Evolutionary conservation across 2,797 vertebrate genomes (phyloP), one percentile per base, ranked within the genome.

Genomic region (Sardinella longiceps): DNA sequence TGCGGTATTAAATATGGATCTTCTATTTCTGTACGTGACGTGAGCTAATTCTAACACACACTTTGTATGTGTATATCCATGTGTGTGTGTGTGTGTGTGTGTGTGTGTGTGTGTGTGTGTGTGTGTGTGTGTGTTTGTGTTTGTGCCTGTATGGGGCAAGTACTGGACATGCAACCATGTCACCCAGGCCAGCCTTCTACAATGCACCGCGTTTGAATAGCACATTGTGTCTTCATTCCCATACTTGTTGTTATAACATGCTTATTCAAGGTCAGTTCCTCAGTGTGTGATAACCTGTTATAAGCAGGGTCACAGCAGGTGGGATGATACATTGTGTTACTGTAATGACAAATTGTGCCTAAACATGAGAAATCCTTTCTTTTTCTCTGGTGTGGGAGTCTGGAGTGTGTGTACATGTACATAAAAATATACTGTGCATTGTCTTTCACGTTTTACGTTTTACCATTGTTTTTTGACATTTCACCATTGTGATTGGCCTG

Each of bases 1-100:
- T 91, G 91, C 90, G 89, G 87, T 89, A 91, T 93, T 92, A 94
- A 94, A 94, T 92, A 91, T 88, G 89, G 90, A 84, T 87, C 88
- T 88, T 93, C 91, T 94, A 91, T 92, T 94, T 91, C 88, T 87
- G 89, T 89, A 88, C 84, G 85, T 87, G 86, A 88, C 84, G 85
- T 87, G 86, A 84, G 90, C 88, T 86, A 88, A 89, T 90, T 23
- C 15, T 18, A 74, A 74, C 70, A 39, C 37, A 39, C 50, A 70
- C 50, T 58, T 5, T 60, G 43, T 10, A 28, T 25, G 11, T 7
- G 20, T 28, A 25, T 63, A 25, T 0, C n/a, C 28, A 25, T 63
- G 58, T n/a, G 23, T 3, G 23, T 28, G 5, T 28, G 58, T 63
- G 58, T 63, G 58, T 63, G 58, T 63, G 58, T 63, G n/a, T 28